phyloP scores from a whole-genome alignment of 1,140 invertebrate genomes.

The Lycorma delicatula region DNA sequence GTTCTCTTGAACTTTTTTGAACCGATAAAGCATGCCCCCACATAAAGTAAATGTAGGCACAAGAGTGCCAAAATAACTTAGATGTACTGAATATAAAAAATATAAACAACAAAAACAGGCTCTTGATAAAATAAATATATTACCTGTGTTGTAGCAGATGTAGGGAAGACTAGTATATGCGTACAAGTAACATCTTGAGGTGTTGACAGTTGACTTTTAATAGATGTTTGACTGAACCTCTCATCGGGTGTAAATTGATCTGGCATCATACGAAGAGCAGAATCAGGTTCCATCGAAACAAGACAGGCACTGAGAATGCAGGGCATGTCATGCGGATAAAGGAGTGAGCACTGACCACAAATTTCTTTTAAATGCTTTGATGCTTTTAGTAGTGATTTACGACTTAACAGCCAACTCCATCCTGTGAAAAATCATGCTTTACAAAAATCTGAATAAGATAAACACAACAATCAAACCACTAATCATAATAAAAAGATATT shows the following conservation, averaged over 20 bases:
- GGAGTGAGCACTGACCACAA: constrained; percentile 77
- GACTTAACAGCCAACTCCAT: constrained; percentile 88
- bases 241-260: constrained; percentile 92
- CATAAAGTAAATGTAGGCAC: too few relatives aligned
- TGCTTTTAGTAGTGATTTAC: constrained; percentile 79
- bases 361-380: constrained; percentile 83
- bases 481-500: too few relatives aligned
- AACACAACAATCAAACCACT: too few relatives aligned
- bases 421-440: constrained; percentile 41
- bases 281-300: constrained; percentile 92
- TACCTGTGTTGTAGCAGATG: constrained; percentile 91
- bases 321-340: constrained; percentile 71
- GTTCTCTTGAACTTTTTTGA: too few relatives aligned
- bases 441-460: too few relatives aligned
- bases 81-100: too few relatives aligned
- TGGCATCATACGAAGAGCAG: constrained; percentile 84
- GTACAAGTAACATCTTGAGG: constrained; percentile 93
- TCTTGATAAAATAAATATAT: constrained; percentile 19
- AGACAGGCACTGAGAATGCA: constrained; percentile 94
- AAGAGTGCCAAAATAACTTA: too few relatives aligned
- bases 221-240: constrained; percentile 74
- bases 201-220: constrained; percentile 76
- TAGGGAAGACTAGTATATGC: constrained; percentile 98
- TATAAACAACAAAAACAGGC: background rate
- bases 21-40: too few relatives aligned